Evolutionary conservation across 2,797 vertebrate genomes (phyloP), one percentile per base, ranked within the genome.

Genomic region (Smutsia gigantea): DNA sequence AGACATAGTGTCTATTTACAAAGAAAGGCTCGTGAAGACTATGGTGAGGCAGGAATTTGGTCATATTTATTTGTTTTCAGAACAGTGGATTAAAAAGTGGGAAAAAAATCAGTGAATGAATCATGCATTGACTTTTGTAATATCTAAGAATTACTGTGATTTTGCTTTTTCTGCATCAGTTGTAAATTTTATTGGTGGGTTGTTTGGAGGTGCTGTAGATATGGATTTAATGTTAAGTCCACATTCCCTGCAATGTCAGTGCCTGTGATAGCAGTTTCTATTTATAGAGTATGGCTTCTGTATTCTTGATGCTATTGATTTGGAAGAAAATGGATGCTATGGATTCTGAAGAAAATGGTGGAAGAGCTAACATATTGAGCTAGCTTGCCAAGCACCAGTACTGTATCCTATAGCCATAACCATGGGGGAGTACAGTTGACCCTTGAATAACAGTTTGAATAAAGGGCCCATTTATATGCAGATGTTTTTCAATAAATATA

Each of bases 101-200:
- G 84, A 77, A 37, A 63, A 88, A 90, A 64, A 57, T 37, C 19
- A 92, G 12, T 64, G 49, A 93, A 37, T 88, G 63, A 90, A 66
- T 91, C 23, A 46, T 79, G 4, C 83, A 39, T 74, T 78, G 39
- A 75, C 31, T 94, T 85, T 49, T 8, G 49, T 83, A 39, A 29
- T 11, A 92, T 90, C 17, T 57, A 61, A 88, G 64, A 78, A 93
- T 86, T 69, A 9, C 51, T 78, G 82, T 90, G 66, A 77, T 69
- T 96, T 95, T 95, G 61, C 37, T 94, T 93, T 39, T 71, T 66
- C 23, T 86, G 71, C 13, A 53, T 37, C 25, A 78, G 31, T 85
- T 31, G 9, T 95, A 37, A 87, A 4, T 81, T 57, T 72, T 69
- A 25, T 4, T 51, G 57, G 55, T 90, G 37, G 19, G 4, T 55